Percentiles rank a stretch among this genome's conserved stretches.
Conservation (phyloP, 1,140 invertebrate genomes). For the Drosophila serrata region DNA sequence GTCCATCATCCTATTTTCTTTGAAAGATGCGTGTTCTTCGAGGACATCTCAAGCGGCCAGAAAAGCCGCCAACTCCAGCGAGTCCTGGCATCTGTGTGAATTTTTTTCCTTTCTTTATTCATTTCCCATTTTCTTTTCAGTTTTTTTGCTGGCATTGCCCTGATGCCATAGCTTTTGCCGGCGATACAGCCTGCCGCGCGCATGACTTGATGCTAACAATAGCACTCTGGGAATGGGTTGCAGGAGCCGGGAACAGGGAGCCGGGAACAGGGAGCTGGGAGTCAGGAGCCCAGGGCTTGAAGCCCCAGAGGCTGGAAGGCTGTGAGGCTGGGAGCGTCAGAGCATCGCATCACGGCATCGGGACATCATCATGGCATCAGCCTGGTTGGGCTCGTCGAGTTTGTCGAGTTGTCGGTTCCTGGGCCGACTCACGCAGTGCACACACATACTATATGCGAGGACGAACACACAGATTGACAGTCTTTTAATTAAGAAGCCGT, state of each 20-base stretch:
- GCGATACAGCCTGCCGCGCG: conserved; percentile 58
- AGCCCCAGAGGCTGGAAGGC: conserved; percentile 7
- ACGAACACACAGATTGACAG: conserved; percentile 74
- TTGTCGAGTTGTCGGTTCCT: conserved; percentile 42
- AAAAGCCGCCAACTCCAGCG: conserved; percentile 18
- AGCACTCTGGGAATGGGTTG: conserved; percentile 61
- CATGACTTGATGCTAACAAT: conserved; percentile 80
- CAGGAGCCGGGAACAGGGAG: conserved; percentile 14
- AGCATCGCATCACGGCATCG: conserved; percentile 31
- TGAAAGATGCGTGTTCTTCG: background rate
- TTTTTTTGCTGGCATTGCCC: conserved; percentile 21
- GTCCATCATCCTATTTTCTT: background rate
- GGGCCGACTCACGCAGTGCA: conserved; percentile 41
- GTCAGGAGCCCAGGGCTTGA: background rate
- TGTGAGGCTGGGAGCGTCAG: conserved; percentile 12
- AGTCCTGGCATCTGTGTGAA: conserved; percentile 7
- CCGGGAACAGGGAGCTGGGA: background rate
- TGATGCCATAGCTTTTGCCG: conserved; percentile 25
- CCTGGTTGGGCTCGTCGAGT: conserved; percentile 9
- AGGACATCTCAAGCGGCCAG: background rate
- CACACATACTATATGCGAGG: conserved; percentile 16
- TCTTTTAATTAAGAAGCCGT: conserved; percentile 84
- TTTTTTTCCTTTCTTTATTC: conserved; percentile 12
- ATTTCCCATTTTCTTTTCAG: conserved; percentile 38
- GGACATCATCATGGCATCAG: conserved; percentile 21